Percentiles rank a stretch among this genome's conserved stretches.
phyloP scores from a whole-genome alignment of 2,888 invertebrate genomes.

The Cheilosia vulpina region DNA sequence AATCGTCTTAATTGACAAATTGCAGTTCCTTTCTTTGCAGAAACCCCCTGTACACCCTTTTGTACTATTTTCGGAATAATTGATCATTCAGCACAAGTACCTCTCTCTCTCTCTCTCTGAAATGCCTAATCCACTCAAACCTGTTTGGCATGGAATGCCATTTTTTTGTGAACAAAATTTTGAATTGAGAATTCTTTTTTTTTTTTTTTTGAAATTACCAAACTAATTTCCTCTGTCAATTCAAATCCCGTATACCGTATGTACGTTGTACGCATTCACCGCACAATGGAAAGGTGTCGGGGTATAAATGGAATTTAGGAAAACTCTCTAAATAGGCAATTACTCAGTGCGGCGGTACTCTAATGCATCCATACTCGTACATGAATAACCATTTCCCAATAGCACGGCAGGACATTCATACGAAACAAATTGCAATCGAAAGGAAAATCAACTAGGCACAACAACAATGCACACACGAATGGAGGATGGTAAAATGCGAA shows the following conservation, averaged over 20 bases:
- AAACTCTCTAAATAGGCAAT: conserved; percentile 65
- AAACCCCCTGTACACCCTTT: background rate
- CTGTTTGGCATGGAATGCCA: conserved; percentile 27
- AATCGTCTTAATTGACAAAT: background rate
- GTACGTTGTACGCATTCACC: background rate
- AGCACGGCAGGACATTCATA: conserved; percentile 39
- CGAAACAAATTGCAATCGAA: conserved; percentile 69
- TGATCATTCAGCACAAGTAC: conserved; percentile 37
- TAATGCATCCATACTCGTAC: conserved; percentile 25
- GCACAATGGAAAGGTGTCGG: conserved; percentile 66
- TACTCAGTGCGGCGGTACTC: conserved; percentile 66
- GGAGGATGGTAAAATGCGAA: conserved; percentile 30
- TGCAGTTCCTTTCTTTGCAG: background rate
- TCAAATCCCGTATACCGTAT: background rate
- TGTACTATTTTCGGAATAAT: conserved; percentile 7
- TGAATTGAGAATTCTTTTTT: conserved; percentile 1
- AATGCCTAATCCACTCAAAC: conserved; percentile 52
- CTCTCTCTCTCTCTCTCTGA: conserved; percentile 18
- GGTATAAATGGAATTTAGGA: conserved; percentile 61
- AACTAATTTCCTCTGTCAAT: conserved; percentile 32
- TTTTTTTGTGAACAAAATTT: conserved; percentile 9
- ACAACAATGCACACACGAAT: background rate
- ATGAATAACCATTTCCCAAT: conserved; percentile 10
- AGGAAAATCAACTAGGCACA: conserved; percentile 26
- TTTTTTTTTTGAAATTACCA: conserved; percentile 37